Percentiles rank a stretch among this genome's conserved stretches.
Conservation (phyloP, 1,140 invertebrate genomes). For the Atopsyche davidsoni region DNA sequence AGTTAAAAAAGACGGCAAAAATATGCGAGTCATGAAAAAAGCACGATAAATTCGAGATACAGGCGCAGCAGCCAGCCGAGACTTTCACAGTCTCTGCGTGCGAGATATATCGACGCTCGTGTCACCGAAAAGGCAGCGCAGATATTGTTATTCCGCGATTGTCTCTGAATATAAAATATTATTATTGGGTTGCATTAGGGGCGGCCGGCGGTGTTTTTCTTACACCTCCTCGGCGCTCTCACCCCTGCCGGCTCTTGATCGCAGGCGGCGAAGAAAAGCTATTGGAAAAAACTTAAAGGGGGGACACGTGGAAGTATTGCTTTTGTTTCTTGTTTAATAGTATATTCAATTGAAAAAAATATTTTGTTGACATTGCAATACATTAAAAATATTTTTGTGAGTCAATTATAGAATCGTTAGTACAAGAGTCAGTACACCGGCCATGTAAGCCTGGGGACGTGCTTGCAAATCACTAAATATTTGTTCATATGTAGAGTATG, state of each 20-base stretch:
- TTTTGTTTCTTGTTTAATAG: too few species aligned
- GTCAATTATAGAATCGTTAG: too few species aligned
- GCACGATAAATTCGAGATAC: conserved; percentile 31
- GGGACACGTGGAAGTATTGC: conserved; percentile 23
- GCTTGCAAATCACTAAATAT: too few species aligned
- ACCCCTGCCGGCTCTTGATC: conserved; percentile 8
- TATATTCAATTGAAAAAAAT: too few species aligned
- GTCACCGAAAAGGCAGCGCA: conserved; percentile 17
- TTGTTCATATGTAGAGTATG: too few species aligned
- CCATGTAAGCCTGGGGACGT: too few species aligned
- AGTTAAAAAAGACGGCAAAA: conserved; percentile 19
- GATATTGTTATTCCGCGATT: conserved; percentile 32
- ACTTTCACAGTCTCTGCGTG: conserved; percentile 26
- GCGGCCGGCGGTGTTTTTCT: conserved; percentile 28
- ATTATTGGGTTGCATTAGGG: conserved; percentile 32
- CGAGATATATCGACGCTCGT: conserved; percentile 27
- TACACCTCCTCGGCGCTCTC: conserved; percentile 25
- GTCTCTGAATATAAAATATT: conserved; percentile 33
- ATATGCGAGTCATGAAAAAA: conserved; percentile 31
- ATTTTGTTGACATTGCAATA: too few species aligned
- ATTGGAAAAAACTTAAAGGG: conserved; percentile 21
- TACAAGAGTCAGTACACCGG: too few species aligned
- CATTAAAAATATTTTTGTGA: too few species aligned
- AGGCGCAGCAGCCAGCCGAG: conserved; percentile 16
- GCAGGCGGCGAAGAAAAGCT: conserved; percentile 11